Conservation (phyloP, 2,113 vertebrate genomes). For the Eleginops maclovinus region DNA sequence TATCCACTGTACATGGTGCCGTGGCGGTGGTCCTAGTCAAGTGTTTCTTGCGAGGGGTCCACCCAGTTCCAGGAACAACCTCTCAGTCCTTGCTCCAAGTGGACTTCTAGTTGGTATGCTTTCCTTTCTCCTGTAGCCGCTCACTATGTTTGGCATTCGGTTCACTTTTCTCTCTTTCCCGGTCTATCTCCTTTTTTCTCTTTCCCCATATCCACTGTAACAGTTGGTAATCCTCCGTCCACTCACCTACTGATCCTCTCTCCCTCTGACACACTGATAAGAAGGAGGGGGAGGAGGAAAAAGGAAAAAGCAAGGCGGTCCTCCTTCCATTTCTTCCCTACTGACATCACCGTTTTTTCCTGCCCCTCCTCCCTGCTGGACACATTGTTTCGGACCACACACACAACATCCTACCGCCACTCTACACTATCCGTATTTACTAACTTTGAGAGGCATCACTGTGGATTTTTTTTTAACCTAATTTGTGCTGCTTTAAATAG, state of each 20-base stretch:
- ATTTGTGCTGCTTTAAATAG: too few relatives aligned
- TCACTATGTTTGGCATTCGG: not conserved
- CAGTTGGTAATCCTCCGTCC: slow-evolving; percentile 27
- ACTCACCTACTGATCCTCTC: slow-evolving; percentile 29
- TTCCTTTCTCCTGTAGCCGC: not conserved
- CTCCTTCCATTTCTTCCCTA: slow-evolving; percentile 56
- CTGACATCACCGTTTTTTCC: slow-evolving; percentile 72
- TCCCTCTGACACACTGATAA: slow-evolving; percentile 44
- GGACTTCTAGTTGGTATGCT: not conserved
- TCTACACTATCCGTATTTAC: not conserved
- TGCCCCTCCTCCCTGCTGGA: slow-evolving; percentile 61
- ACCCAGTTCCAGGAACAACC: slow-evolving; percentile 33
- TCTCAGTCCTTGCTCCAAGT: not conserved
- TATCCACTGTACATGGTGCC: slow-evolving; percentile 77
- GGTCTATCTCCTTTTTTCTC: slow-evolving; percentile 11
- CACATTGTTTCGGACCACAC: slow-evolving; percentile 50
- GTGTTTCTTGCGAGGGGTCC: slow-evolving; percentile 9
- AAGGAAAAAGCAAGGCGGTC: slow-evolving; percentile 63
- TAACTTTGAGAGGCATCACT: not conserved
- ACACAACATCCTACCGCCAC: slow-evolving; percentile 5
- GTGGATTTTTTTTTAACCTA: too few relatives aligned
- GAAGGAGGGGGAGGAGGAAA: slow-evolving; percentile 37
- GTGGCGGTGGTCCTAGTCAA: slow-evolving; percentile 4
- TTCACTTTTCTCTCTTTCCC: slow-evolving; percentile 1
- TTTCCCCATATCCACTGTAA: slow-evolving; percentile 33